A percentile compares a stretch with the other conserved stretches of the same genome.
These are phyloP conservation scores for Cuculus canorus DNA, from an alignment of 2,797 vertebrate genomes.

Conservation along the genomic window DNA sequence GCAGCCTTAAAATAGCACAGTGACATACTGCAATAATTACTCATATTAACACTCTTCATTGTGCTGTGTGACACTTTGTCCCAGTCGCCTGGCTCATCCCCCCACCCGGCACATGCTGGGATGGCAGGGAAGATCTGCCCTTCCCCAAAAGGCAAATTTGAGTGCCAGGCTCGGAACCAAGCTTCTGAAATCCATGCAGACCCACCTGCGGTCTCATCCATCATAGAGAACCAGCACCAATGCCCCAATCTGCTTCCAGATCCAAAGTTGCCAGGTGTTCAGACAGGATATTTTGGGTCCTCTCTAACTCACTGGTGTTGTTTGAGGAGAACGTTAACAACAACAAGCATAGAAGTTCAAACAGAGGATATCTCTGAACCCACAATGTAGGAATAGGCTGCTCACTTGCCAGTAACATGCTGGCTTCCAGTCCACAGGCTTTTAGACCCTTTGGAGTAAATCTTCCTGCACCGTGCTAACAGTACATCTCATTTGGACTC, in stretches of 20 bases:
- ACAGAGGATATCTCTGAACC: not conserved
- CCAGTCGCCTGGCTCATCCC: conserved; percentile 15
- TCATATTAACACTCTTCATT: conserved; percentile 67
- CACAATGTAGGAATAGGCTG: not conserved
- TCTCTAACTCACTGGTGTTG: not conserved
- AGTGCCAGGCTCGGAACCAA: rapidly evolving
- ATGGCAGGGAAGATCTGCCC: not conserved
- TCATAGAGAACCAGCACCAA: not conserved
- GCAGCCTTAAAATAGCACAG: conserved; percentile 71
- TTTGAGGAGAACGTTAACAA: not conserved
- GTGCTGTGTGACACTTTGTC: conserved; percentile 41
- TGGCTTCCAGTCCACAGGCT: not conserved
- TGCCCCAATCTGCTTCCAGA: not conserved
- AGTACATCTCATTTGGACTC: not conserved
- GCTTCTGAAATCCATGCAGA: not conserved
- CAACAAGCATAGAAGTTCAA: not conserved
- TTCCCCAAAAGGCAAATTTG: conserved; percentile 43
- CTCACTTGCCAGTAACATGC: not conserved
- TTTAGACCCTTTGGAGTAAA: not conserved
- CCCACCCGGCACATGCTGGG: not conserved
- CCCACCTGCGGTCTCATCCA: not conserved
- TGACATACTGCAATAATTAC: conserved; percentile 74
- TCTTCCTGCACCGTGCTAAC: not conserved
- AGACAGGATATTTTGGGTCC: conserved; percentile 8
- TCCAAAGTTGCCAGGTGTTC: not conserved